Conservation (phyloP, 2,888 invertebrate genomes). For the Drosophila heteroneura region DNA sequence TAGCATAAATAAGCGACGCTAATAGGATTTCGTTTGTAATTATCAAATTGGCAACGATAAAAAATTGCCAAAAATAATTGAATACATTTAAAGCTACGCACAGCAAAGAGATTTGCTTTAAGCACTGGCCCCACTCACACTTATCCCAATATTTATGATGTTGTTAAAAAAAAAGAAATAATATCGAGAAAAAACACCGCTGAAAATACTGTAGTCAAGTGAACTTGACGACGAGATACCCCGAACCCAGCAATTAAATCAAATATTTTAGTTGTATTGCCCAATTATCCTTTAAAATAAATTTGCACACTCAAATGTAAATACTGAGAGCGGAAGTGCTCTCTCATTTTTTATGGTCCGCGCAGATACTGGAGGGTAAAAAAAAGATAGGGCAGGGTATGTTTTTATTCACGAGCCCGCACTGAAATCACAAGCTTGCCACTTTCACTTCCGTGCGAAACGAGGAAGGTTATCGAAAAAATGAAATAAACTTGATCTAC, state of each 20-base stretch:
- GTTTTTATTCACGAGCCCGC: not conserved
- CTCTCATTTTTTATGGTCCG: not conserved
- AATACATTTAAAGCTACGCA: constrained; percentile 46
- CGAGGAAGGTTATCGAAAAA: not conserved
- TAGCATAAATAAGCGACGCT: constrained; percentile 75
- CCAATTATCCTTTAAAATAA: not conserved
- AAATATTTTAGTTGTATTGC: not conserved
- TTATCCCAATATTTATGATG: constrained; percentile 7
- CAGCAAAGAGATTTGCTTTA: constrained; percentile 12
- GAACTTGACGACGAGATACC: not conserved
- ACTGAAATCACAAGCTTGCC: not conserved
- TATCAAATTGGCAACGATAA: constrained; percentile 68
- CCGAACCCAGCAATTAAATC: not conserved
- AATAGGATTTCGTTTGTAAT: constrained; percentile 78
- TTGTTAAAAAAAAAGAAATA: constrained; percentile 11
- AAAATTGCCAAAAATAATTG: constrained; percentile 39
- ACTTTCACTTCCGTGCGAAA: not conserved
- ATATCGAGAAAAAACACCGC: not conserved
- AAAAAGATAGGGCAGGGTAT: not conserved
- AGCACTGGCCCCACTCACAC: constrained; percentile 10
- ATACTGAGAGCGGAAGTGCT: not conserved
- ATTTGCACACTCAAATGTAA: not conserved
- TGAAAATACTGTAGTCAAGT: not conserved
- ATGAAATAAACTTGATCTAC: not conserved
- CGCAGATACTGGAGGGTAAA: not conserved